Conservation (phyloP, 2,113 vertebrate species). For the Eulemur macaco region DNA sequence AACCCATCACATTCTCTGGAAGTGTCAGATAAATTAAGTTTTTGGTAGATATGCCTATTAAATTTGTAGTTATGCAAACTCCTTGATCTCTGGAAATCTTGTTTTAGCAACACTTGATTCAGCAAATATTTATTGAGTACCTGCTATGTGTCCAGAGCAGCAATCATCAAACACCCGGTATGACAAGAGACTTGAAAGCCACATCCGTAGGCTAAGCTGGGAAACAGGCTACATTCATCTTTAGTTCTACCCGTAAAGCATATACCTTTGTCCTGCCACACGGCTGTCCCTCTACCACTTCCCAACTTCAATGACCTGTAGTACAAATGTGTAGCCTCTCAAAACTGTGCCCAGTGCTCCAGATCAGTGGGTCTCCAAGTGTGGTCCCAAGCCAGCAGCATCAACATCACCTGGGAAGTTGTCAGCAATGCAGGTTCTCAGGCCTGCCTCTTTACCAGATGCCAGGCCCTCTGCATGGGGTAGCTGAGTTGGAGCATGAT, state of each 20-base stretch:
- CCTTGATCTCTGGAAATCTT: conserved; percentile 5
- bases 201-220: not conserved
- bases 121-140: not conserved
- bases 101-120: not conserved
- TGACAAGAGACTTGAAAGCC: not conserved
- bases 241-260: not conserved
- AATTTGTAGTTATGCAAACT: not conserved
- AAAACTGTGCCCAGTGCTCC: not conserved
- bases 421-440: not conserved
- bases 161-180: not conserved
- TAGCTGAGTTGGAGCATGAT: not conserved
- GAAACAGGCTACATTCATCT: not conserved
- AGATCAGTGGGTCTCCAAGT: not conserved
- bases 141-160: not conserved
- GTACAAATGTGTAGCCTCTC: not conserved
- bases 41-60: not conserved
- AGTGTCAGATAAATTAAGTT: not conserved
- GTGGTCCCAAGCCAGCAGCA: not conserved
- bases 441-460: not conserved
- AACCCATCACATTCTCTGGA: not conserved
- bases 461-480: not conserved
- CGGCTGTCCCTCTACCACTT: not conserved
- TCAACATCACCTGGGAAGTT: not conserved
- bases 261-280: not conserved
- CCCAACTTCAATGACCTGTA: not conserved